Evolutionary conservation across 2,888 invertebrate genomes (phyloP), one percentile per base, ranked within the genome.

Genomic region (Empis livida): DNA sequence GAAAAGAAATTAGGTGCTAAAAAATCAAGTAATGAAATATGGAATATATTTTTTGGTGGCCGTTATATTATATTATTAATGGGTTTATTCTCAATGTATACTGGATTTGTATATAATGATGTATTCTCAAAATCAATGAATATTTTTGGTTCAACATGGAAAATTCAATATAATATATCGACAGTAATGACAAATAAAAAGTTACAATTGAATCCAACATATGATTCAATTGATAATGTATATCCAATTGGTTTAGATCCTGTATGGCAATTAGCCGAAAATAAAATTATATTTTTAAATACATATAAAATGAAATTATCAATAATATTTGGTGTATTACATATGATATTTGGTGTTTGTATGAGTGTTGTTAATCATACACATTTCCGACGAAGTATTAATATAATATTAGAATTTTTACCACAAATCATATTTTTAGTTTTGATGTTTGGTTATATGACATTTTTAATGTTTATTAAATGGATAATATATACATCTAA

Each of bases 51-150:
- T 76, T 96, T 96, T 70, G 89, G 89, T 53, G 97, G 97, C 2
- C 88, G 99, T 44, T 99, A 99, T 72, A 92, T 99, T 52, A 88
- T 99, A 46, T 74, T 96, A 9, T 75, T 99, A 41, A 99, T 99
- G 97, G 96, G 96, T 0, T 51, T 89, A 11, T 99, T 99, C 73
- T 95, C 96, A 0, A 84, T 96, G 71, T 99, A 99, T 73, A 96
- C 97, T 4, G 97, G 99, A 0, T 64, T 96, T n/a, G 84, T 99
- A 53, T 99, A 99, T 74, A 99, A 99, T 70, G 99, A 99, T 67
- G 73, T 90, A 37, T 99, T 96, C 74, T 92, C 95, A 31, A 96
- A 95, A 65, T 89, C 94, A 2, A 65, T 96, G 56, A 97, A 96
- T 65, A 76, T 97, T 39, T 97, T 97, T 70, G 91, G 92, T 1